Evolutionary conservation across 2,113 vertebrate genomes (phyloP).

Genomic region (Cygnus buccinator): DNA sequence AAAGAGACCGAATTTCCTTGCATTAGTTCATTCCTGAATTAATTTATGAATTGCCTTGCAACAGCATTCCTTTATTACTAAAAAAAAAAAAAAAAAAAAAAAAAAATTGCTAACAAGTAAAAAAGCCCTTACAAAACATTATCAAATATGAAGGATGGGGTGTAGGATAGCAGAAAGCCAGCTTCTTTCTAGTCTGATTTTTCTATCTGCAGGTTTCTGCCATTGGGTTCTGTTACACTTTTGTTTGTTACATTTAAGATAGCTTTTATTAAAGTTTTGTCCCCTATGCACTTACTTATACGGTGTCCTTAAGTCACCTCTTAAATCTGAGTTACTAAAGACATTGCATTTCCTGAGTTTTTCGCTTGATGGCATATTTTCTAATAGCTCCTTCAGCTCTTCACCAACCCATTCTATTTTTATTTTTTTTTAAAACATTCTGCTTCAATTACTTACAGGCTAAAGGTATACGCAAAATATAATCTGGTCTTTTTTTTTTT

Average conservation of each 20-base stretch:
- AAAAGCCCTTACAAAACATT: background rate
- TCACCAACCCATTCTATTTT: background rate
- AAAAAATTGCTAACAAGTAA: background rate
- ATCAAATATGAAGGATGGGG: background rate
- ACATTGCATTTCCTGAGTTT: conserved; percentile 12
- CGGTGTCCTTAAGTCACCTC: conserved; percentile 16
- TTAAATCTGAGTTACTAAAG: conserved; percentile 19
- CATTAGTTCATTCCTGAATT: background rate
- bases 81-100: background rate
- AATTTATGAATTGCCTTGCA: background rate
- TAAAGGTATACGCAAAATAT: background rate
- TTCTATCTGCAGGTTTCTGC: background rate
- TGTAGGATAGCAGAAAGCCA: background rate
- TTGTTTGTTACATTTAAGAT: background rate
- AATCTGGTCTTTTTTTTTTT: background rate
- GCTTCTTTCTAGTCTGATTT: background rate
- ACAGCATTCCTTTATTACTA: background rate
- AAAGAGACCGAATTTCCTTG: background rate
- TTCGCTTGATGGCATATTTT: conserved; percentile 1
- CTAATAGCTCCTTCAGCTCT: conserved; percentile 15
- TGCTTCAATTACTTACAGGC: background rate
- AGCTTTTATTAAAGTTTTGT: background rate
- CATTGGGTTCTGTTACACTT: background rate
- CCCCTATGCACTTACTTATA: background rate
- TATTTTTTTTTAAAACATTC: background rate